Evolutionary conservation across 2,888 invertebrate genomes (phyloP).

Genomic region (Drosophila prolongata): DNA sequence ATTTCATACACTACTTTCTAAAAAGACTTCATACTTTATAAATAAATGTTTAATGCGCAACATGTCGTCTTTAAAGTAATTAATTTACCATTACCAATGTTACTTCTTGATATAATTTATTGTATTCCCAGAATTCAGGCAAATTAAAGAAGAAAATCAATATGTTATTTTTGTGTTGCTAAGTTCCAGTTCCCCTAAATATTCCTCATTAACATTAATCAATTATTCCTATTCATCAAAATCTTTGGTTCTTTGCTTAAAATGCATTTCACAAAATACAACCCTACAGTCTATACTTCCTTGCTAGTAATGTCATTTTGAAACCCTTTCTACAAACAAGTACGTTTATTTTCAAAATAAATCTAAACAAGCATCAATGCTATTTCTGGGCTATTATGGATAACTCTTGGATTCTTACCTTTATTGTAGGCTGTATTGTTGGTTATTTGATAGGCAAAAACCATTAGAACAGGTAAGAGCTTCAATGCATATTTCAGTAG

Average conservation of each 20-base stretch:
- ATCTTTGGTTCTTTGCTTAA: too few relatives aligned
- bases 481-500: neutral
- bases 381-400: slow-evolving; percentile 12
- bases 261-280: neutral
- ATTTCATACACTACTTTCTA: slow-evolving; percentile 4
- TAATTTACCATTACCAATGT: too few relatives aligned
- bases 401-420: slow-evolving; percentile 6
- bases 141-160: too few relatives aligned
- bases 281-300: neutral
- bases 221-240: too few relatives aligned
- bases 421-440: slow-evolving; percentile 40
- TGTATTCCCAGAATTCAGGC: too few relatives aligned
- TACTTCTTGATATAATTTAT: too few relatives aligned
- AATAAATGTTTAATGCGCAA: too few relatives aligned
- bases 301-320: neutral
- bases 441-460: slow-evolving; percentile 39
- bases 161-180: too few relatives aligned
- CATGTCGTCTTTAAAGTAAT: too few relatives aligned
- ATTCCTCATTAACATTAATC: too few relatives aligned
- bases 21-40: neutral
- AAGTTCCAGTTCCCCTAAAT: too few relatives aligned
- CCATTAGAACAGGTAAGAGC: slow-evolving; percentile 1
- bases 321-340: neutral
- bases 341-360: neutral
- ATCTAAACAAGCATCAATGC: neutral